phyloP scores from a whole-genome alignment of 2,888 invertebrate species.

The Nezara viridula region DNA sequence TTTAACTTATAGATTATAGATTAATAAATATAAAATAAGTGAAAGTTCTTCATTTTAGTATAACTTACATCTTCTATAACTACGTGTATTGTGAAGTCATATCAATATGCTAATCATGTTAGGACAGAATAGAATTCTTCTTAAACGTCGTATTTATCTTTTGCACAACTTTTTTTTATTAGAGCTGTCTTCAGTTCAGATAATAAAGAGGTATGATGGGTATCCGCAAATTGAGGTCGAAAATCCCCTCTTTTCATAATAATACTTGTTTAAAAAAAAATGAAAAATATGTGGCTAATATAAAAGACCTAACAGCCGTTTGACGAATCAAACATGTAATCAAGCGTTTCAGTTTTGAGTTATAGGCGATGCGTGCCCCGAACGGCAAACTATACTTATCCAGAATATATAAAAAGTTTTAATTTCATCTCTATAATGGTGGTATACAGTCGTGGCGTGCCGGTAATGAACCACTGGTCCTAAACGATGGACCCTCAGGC shows the following conservation, averaged over 20 bases:
- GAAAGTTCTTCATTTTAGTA: too few relatives aligned
- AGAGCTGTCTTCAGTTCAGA: conserved; percentile 22
- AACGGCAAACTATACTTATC: conserved; percentile 42
- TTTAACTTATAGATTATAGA: too few relatives aligned
- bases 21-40: too few relatives aligned
- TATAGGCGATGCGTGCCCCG: conserved; percentile 41
- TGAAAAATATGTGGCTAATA: not conserved
- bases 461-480: conserved; percentile 28
- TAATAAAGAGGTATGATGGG: conserved; percentile 12
- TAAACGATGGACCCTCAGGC: not conserved
- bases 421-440: conserved; percentile 48
- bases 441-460: conserved; percentile 40
- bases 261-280: not conserved
- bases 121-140: too few relatives aligned
- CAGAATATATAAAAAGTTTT: conserved; percentile 46
- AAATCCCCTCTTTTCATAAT: not conserved
- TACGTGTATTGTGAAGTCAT: too few relatives aligned
- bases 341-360: conserved; percentile 8
- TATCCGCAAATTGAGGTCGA: conserved; percentile 14
- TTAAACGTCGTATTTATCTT: not conserved
- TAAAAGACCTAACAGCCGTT: conserved; percentile 9
- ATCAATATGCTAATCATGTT: too few relatives aligned
- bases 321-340: conserved; percentile 39
- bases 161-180: not conserved
- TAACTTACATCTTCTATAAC: too few relatives aligned